Percentiles rank a stretch among this genome's conserved stretches.
Conservation (phyloP, 1,140 invertebrate species). For the Ceratoteleas bidentatus region DNA sequence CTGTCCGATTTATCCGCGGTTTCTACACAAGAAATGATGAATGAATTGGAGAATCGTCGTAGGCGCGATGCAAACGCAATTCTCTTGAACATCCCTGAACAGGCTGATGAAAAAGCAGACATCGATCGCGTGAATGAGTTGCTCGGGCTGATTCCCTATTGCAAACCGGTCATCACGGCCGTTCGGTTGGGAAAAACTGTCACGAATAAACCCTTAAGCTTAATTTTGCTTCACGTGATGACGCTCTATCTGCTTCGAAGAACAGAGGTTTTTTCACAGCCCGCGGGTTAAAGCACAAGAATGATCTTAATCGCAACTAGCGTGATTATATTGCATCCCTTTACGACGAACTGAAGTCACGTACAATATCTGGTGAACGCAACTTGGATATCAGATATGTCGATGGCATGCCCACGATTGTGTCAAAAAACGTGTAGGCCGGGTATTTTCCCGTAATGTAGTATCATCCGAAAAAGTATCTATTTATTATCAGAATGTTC, state of each 20-base stretch:
- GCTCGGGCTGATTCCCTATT: background rate
- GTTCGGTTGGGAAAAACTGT: background rate
- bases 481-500: conserved; percentile 1
- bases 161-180: background rate
- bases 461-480: background rate
- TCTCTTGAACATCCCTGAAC: background rate
- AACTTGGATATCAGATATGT: background rate
- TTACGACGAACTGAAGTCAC: background rate
- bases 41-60: background rate
- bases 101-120: background rate
- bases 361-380: background rate
- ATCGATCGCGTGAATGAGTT: background rate
- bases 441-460: background rate
- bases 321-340: background rate
- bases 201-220: background rate
- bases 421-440: background rate
- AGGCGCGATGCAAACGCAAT: background rate
- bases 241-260: background rate
- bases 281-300: background rate
- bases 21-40: background rate
- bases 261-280: background rate
- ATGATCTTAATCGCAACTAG: background rate
- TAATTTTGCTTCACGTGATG: background rate
- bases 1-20: background rate
- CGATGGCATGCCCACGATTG: background rate